These are phyloP conservation scores for Serripes groenlandicus DNA, from an alignment of 2,888 invertebrate genomes.

Conservation along the genomic window DNA sequence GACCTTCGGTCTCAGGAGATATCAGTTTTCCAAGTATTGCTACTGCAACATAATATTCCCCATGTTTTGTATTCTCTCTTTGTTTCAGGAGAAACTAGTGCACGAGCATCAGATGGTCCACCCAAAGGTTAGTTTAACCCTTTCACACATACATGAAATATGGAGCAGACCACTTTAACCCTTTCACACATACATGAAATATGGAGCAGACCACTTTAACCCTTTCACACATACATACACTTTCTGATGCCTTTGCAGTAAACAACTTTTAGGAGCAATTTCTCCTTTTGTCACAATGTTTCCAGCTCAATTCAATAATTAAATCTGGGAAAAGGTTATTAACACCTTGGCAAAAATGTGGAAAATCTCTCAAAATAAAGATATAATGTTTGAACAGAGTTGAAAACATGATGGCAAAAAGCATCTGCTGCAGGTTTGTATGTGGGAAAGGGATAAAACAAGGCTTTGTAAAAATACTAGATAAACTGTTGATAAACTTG, in stretches of 20 bases:
- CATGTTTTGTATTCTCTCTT: not conserved
- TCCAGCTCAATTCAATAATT: no score
- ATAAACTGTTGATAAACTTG: no score
- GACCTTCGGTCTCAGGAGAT: not conserved
- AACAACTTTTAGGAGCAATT: not conserved
- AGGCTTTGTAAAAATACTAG: no score
- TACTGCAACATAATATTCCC: no score
- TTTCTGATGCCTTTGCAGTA: not conserved
- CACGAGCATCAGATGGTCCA: conserved; percentile 35
- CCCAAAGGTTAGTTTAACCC: conserved; percentile 47
- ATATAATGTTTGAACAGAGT: no score
- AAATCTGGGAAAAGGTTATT: no score
- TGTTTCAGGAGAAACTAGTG: conserved; percentile 42
- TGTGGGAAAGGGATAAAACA: no score
- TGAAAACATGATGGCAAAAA: no score
- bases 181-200: not conserved
- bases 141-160: not conserved
- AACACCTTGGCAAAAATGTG: no score
- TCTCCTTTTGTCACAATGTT: not conserved
- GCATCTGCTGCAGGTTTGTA: no score
- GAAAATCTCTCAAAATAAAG: no score
- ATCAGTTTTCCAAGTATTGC: not conserved
- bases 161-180: not conserved
- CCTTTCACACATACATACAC: not conserved
- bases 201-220: not conserved